A percentile compares a stretch with the other conserved stretches of the same genome.
Evolutionary conservation across 2,888 invertebrate species (phyloP).

Genomic region (Nezara viridula): DNA sequence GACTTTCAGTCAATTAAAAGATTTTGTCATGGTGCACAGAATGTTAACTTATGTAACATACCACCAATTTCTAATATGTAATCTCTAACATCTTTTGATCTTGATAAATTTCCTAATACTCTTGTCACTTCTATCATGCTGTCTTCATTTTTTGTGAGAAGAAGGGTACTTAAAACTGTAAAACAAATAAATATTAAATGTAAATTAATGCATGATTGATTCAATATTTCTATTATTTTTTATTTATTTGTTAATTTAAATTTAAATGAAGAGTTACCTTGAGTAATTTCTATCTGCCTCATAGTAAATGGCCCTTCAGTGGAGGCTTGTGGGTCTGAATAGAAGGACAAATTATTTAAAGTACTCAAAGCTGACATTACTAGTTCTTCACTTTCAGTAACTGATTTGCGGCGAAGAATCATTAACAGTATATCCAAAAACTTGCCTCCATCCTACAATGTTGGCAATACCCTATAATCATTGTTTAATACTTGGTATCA

Average conservation of each 20-base stretch:
- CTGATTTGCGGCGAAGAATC: conserved; percentile 68
- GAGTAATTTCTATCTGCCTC: conserved; percentile 71
- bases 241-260: not conserved
- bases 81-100: conserved; percentile 77
- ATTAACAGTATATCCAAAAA: conserved; percentile 68
- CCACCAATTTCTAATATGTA: conserved; percentile 79
- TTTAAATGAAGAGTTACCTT: conserved; percentile 68
- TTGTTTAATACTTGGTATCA: conserved; percentile 3
- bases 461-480: conserved; percentile 4
- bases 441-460: conserved; percentile 64
- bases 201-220: not conserved
- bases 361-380: conserved; percentile 84
- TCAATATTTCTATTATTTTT: not conserved
- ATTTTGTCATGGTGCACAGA: too few species aligned
- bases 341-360: conserved; percentile 87
- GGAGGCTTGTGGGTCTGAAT: conserved; percentile 72
- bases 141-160: conserved; percentile 71
- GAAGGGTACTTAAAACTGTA: conserved; percentile 70
- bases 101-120: conserved; percentile 86
- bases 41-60: too few species aligned
- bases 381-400: conserved; percentile 78
- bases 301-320: conserved; percentile 70
- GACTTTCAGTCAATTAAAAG: too few species aligned
- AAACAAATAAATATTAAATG: conserved; percentile 50
- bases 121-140: conserved; percentile 80